Evolutionary conservation across 2,113 vertebrate species (phyloP).

Genomic region (Struthio camelus): DNA sequence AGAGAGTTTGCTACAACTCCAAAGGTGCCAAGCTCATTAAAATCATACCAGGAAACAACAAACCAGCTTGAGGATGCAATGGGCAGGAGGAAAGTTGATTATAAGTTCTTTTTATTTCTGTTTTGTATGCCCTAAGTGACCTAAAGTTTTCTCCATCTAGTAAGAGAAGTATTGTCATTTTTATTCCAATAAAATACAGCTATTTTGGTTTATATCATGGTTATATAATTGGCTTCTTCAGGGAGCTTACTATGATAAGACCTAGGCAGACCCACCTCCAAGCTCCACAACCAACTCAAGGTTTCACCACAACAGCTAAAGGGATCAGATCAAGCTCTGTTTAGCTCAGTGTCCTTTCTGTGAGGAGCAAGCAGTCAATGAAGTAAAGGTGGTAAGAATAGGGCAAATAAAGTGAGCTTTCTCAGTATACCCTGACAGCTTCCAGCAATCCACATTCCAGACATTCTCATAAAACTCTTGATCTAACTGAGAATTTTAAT

Average conservation of each 20-base stretch:
- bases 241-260: background rate
- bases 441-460: background rate
- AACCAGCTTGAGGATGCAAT: background rate
- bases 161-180: background rate
- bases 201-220: background rate
- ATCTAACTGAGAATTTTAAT: background rate
- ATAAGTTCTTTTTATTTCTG: background rate
- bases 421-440: background rate
- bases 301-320: background rate
- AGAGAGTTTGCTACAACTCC: background rate
- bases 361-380: background rate
- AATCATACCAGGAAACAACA: background rate
- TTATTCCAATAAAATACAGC: background rate
- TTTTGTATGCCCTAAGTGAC: background rate
- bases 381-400: background rate
- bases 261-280: background rate
- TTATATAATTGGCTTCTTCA: background rate
- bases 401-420: background rate
- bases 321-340: background rate
- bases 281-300: background rate
- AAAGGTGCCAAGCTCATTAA: background rate
- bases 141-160: background rate
- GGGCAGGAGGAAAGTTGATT: background rate
- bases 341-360: background rate
- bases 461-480: background rate